Evolutionary conservation across 2,888 invertebrate genomes (phyloP), one percentile per base, ranked within the genome.

Genomic region (Liposcelis brunnea): DNA sequence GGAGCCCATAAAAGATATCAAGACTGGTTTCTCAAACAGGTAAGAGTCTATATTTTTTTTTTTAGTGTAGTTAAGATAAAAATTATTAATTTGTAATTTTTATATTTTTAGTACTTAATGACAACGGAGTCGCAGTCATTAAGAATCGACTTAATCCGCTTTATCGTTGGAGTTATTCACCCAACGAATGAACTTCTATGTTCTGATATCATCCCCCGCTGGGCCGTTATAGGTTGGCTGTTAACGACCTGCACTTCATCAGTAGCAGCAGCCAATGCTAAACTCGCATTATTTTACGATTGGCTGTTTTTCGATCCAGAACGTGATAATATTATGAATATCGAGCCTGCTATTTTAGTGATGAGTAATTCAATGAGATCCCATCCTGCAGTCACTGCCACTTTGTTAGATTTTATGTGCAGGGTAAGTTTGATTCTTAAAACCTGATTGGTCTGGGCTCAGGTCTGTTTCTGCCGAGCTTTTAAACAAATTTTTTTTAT

Each of bases 191-290:
- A 91, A 64, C 69, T 90, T 42, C 68, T 91, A 44, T 85, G 87
- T 64, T 90, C 90, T n/a, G 90, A 91, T 60, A 84, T 91, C 61
- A 89, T 89, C 62, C 91, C 91, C 52, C 72, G 91, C 54, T 91
- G 91, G 91, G 90, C 90, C 51, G 85, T 91, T 38, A 90, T 91
- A 57, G 89, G 90, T 46, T 91, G 91, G 91, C 71, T 91, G 7
- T 70, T 91, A 47, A 87, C 87, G 36, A 87, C 89, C 11, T 89
- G 87, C 60, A 90, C 89, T 33, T 85, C 86, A 37, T 80, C 77
- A 58, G 85, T 87, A 31, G 86, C 87, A 38, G 83, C 85, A 47
- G 82, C 87, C 43, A 89, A 89, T 69, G 86, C 89, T 38, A 93
- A 91, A 65, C 65, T 91, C 47, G 86, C 90, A 12, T 68, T 93